Percentiles rank a stretch among this genome's conserved stretches.
Evolutionary conservation across 2,797 vertebrate genomes (phyloP).

Genomic region (Pipistrellus nathusii): DNA sequence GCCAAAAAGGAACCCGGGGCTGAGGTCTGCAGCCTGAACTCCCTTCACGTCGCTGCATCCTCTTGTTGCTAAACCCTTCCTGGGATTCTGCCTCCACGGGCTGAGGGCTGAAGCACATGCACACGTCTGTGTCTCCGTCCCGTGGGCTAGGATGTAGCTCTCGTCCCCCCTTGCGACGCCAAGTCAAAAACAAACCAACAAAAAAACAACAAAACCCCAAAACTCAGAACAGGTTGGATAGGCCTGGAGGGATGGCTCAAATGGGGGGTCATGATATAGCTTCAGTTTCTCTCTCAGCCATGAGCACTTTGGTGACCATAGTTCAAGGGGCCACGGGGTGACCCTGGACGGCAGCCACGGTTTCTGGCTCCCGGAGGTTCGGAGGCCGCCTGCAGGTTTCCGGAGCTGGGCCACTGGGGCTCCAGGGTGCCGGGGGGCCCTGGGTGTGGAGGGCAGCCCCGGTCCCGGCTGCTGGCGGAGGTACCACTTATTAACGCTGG

Average conservation of each 20-base stretch:
- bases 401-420: background rate
- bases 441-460: slow-evolving; percentile 73
- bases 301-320: background rate
- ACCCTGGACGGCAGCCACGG: slow-evolving; percentile 58
- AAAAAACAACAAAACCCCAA: background rate
- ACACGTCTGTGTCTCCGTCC: background rate
- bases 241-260: background rate
- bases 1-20: background rate
- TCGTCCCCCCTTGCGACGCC: background rate
- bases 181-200: background rate
- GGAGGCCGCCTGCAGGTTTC: background rate
- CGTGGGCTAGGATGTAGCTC: background rate
- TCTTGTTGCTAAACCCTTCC: background rate
- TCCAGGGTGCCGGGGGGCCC: background rate
- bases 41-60: background rate
- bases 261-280: background rate
- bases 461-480: slow-evolving; percentile 60
- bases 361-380: slow-evolving; percentile 63
- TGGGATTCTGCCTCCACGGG: background rate
- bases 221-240: background rate
- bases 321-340: background rate
- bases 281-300: background rate
- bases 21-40: background rate
- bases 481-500: slow-evolving; percentile 87
- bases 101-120: background rate